phyloP scores from a whole-genome alignment of 64 coral and sea anemone species.

The Montipora cactus region DNA sequence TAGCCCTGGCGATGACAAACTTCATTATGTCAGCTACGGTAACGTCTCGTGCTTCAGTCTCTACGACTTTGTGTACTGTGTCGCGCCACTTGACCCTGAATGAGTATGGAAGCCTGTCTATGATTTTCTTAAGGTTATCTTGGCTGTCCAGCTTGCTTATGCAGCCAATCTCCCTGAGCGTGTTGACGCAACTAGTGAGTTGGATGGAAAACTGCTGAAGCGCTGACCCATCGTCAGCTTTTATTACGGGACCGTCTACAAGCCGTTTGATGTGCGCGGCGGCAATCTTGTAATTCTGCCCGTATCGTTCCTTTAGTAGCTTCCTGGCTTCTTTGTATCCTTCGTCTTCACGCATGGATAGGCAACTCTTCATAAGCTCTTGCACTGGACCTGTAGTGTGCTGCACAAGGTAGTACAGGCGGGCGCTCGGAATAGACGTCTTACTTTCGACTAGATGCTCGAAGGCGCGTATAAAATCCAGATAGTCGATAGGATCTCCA shows the following conservation, averaged over 20 bases:
- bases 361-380: slow-evolving; percentile 68
- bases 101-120: slow-evolving; percentile 49
- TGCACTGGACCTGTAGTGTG: slow-evolving; percentile 59
- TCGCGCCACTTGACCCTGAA: slow-evolving; percentile 36
- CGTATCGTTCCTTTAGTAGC: slow-evolving; percentile 61
- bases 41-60: slow-evolving; percentile 3
- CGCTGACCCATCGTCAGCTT: slow-evolving; percentile 21
- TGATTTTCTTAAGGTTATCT: slow-evolving; percentile 60
- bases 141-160: slow-evolving; percentile 60
- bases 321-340: slow-evolving; percentile 54
- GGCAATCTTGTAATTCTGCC: slow-evolving; percentile 58
- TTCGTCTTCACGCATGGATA: slow-evolving; percentile 46
- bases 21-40: slow-evolving; percentile 42
- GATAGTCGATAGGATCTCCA: slow-evolving; percentile 46
- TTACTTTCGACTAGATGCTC: slow-evolving; percentile 62
- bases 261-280: slow-evolving; percentile 40
- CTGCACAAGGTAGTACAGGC: slow-evolving; percentile 75
- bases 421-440: slow-evolving; percentile 56
- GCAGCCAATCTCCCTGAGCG: slow-evolving; percentile 61
- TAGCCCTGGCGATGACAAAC: slow-evolving; percentile 35
- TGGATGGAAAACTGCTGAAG: slow-evolving; percentile 63
- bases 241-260: slow-evolving; percentile 24
- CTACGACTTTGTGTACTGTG: slow-evolving; percentile 28
- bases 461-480: slow-evolving; percentile 59
- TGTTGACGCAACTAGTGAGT: slow-evolving; percentile 65